Evolutionary conservation across 2,797 vertebrate genomes (phyloP), one percentile per base, ranked within the genome.

Genomic region (Xiphorhynchus erythropygius): DNA sequence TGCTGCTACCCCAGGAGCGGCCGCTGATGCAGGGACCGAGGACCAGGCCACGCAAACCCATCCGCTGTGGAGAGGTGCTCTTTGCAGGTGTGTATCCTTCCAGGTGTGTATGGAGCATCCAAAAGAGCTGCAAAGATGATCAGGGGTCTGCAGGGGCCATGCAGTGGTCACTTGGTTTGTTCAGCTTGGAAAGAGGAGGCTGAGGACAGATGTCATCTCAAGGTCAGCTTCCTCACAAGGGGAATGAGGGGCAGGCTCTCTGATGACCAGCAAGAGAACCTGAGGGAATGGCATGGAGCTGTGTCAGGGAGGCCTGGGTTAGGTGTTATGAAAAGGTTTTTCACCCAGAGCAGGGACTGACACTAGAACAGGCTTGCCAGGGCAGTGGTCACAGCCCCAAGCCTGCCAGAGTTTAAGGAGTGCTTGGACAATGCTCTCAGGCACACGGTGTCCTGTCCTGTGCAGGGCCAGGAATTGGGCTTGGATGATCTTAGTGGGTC

Each of bases 1-100:
- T 99, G 90, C 98, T 99, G 23, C 97, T 99, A 92, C 99, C 99
- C 33, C 99, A 99, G 97, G 99, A 99, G 93, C 98, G 99, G 73
- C 99, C 99, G 0, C 97, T 99, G 84, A 99, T 99, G 99, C 99
- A 99, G 73, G 99, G 99, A 55, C 99, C 99, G 18, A 98, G 99
- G 80, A 99, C 99, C 5, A 98, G 99, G 39, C 99, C 99, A 0
- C 98, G 99, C 86, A 99, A 99, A 91, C 99, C 99, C 57, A 99
- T 99, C 73, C 99, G 99, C 67, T 99, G 99, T 83, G 99, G 99
- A 71, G 99, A 99, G 96, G 99, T 99, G 25, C 98, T 99, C 76
- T 99, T 99, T 97, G 99, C 99, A 98, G 99, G 99, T 99, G 71
- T 33, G 89, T n/a, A 4, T 99, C 71, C 99, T 99, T 97, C 99